Base-by-base conservation (phyloP, 2,797 vertebrate species). In the Lithobates sylvaticus region DNA sequence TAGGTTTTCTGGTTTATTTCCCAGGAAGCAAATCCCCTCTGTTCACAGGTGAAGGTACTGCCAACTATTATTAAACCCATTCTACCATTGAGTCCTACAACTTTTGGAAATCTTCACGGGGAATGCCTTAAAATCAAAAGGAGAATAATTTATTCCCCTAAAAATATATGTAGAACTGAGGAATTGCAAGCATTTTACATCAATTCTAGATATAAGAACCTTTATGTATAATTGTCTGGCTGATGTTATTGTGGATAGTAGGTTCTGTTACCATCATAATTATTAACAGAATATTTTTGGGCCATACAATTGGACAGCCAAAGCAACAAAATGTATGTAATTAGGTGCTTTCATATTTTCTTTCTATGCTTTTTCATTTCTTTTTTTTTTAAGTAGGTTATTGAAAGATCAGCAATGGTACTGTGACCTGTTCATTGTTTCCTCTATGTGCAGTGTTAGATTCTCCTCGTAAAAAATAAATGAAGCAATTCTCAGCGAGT, bases 401-500 rank as follows among this genome's bases (percentile, higher is more conserved):
- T 61, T 76, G 26, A 15, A 78, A 78, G 39, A 39, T 10, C 76
- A 42, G 10, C 1, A 0, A 16, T 32, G 64, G 23, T 65, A 78
- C 10, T 27, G 29, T 67, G 26, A 67, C 36, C 76, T 78, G 36
- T 23, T 65, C 58, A 65, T 78, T 78, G 44, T 68, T 44, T 78
- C 67, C 32, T 16, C 26, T 29, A 42, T 68, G 76, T 68, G 76
- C 16, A 67, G 13, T 68, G 3, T 68, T 68, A 47, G 36, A 64
- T 65, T 65, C 12, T 77, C 10, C 10, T 58, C 10, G 3, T 34
- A 61, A 76, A 61, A 76, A 61, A 36, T 68, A 26, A 61, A 78
- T 78, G 34, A 68, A 39, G 65, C 64, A 78, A 29, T 78, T 78
- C n/a, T 78, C 26, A 68, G 36, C 39, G 68, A 32, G 34, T 42